Conservation (phyloP, 1,140 invertebrate genomes). For the Glomeris maerens region DNA sequence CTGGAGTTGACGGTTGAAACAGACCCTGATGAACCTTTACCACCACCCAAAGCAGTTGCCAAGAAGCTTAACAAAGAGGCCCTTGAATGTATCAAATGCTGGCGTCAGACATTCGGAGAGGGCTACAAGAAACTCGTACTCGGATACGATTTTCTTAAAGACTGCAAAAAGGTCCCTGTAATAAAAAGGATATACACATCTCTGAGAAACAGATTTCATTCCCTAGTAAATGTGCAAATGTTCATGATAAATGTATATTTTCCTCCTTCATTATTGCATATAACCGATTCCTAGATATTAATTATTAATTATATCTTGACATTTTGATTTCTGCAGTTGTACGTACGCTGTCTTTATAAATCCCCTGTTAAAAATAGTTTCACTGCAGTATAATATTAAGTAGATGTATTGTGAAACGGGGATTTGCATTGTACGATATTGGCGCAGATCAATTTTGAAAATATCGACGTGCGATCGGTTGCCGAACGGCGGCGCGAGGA, state of each 20-base stretch:
- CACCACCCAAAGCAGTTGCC: slow-evolving; percentile 35
- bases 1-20: slow-evolving; percentile 34
- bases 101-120: slow-evolving; percentile 36
- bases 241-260: too few species aligned
- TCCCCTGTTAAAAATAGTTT: neutral
- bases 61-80: slow-evolving; percentile 32
- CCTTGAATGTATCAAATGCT: slow-evolving; percentile 34
- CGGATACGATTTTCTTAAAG: slow-evolving; percentile 36
- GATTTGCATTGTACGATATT: too few species aligned
- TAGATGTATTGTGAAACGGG: too few species aligned
- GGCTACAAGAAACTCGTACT: slow-evolving; percentile 36
- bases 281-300: too few species aligned
- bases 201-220: too few species aligned
- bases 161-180: slow-evolving; percentile 33
- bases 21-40: slow-evolving; percentile 33
- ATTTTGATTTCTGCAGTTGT: neutral
- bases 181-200: too few species aligned
- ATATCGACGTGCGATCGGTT: slow-evolving; percentile 23
- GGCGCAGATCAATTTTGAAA: slow-evolving; percentile 18
- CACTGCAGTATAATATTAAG: too few species aligned
- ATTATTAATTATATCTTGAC: neutral
- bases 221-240: too few species aligned
- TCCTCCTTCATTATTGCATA: too few species aligned
- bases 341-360: neutral
- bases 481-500: slow-evolving; percentile 22